These are phyloP conservation scores for Trypoxylus dichotomus DNA, from an alignment of 1,140 invertebrate genomes.

Conservation along the genomic window DNA sequence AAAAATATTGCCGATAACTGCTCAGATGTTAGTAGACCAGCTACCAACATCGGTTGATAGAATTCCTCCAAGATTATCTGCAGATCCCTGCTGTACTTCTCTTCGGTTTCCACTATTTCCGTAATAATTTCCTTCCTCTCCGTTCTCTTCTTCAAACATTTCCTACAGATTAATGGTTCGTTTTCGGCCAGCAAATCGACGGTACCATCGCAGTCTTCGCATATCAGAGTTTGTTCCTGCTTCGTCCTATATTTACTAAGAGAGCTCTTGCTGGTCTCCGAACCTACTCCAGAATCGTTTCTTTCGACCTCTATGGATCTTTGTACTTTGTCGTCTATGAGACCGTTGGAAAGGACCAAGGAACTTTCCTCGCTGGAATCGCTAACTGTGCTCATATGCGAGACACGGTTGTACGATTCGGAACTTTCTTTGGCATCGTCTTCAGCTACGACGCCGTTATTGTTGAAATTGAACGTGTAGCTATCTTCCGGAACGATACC, in stretches of 20 bases:
- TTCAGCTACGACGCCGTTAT: constrained; percentile 59
- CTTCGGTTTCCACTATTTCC: constrained; percentile 95
- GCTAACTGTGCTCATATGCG: constrained; percentile 63
- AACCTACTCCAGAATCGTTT: constrained; percentile 91
- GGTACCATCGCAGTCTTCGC: constrained; percentile 76
- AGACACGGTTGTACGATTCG: constrained; percentile 54
- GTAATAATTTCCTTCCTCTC: constrained; percentile 93
- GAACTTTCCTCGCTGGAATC: constrained; percentile 72
- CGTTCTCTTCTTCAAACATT: constrained; percentile 82
- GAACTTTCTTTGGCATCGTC: constrained; percentile 59
- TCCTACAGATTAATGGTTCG: constrained; percentile 77
- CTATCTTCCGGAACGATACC: constrained; percentile 65
- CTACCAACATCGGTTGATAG: constrained; percentile 89
- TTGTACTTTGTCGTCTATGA: constrained; percentile 41
- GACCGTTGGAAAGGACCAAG: constrained; percentile 60
- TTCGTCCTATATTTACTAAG: constrained; percentile 68
- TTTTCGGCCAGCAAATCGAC: constrained; percentile 71
- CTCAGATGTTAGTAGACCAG: constrained; percentile 78
- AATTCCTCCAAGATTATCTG: constrained; percentile 93
- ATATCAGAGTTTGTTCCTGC: constrained; percentile 59
- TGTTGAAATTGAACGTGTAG: constrained; percentile 61
- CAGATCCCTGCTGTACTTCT: constrained; percentile 91
- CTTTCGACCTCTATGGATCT: constrained; percentile 75
- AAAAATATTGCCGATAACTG: constrained; percentile 89
- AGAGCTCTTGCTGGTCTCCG: constrained; percentile 87